Evolutionary conservation across 1,140 invertebrate genomes (phyloP).

Genomic region (Mercenaria mercenaria): DNA sequence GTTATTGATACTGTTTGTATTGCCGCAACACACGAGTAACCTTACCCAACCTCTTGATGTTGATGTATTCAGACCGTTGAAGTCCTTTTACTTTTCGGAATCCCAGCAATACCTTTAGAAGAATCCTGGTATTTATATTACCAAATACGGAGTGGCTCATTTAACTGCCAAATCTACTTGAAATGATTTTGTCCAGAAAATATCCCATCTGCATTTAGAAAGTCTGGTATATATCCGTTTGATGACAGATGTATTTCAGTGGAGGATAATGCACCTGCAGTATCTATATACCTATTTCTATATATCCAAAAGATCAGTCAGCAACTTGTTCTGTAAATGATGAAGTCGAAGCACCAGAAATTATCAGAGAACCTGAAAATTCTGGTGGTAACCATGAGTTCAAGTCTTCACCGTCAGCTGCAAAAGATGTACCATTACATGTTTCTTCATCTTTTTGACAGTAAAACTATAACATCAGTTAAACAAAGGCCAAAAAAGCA

Average conservation of each 20-base stretch:
- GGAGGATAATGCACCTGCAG: too few relatives aligned
- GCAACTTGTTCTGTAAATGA: too few relatives aligned
- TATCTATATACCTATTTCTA: too few relatives aligned
- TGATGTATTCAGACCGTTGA: neutral
- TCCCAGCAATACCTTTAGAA: neutral
- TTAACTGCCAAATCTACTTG: neutral
- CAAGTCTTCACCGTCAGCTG: too few relatives aligned
- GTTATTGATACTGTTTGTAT: conserved; percentile 66
- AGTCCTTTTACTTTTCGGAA: neutral
- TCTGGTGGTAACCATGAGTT: too few relatives aligned
- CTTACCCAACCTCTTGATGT: conserved; percentile 24
- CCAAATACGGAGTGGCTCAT: neutral
- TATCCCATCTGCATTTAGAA: neutral
- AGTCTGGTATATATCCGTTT: conserved; percentile 12
- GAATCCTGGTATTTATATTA: neutral
- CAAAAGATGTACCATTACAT: too few relatives aligned
- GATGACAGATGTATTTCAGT: neutral
- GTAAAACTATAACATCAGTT: conserved; percentile 74
- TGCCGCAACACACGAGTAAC: conserved; percentile 71
- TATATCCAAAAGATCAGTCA: too few relatives aligned
- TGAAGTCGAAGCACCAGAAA: too few relatives aligned
- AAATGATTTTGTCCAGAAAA: conserved; percentile 3
- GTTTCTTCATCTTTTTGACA: too few relatives aligned
- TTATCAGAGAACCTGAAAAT: too few relatives aligned
- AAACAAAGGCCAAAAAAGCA: too few relatives aligned